Base-by-base conservation (phyloP, 2,888 invertebrate species). In the Callyntrura sp. region DNA sequence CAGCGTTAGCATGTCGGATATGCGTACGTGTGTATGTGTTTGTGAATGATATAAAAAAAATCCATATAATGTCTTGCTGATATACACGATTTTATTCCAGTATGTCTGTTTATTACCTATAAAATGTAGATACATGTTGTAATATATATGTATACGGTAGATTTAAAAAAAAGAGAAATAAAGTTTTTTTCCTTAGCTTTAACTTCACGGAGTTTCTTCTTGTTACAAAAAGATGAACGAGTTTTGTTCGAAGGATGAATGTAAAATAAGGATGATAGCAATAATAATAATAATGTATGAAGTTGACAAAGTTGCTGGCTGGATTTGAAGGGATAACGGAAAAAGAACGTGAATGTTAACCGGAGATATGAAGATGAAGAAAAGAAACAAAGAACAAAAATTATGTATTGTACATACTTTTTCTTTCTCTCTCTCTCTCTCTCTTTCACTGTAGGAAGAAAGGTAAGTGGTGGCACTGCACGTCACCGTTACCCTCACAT, bases 211-310 rank as follows among this genome's bases (percentile, higher is more conserved):
- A 81, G 20, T 62, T 45, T 57, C 35, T 35, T 51, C 48, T 25
- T 28, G n/a, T 35, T 14, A 70, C 48, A n/a, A 48, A 57, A 84
- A 84, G 84, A 84, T 84, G 84, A 84, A 84, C 65, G 84, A 73
- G 84, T 84, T 84, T 84, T 73, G 55, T 84, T 84, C 84, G 70
- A 55, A 84, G 84, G 57, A 84, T 84, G 84, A 73, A 84, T 70
- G 70, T 70, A 57, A 70, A 73, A 73, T 82, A 82, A 65, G 82
- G 65, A 65, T 65, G 17, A 65, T 62, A 12, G 65, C 62, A 65
- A 65, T 82, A 62, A 82, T 82, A 62, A 81, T 62, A 65, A 48
- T 76, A 68, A 68, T 60, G 35, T 82, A 82, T 82, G 82, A 82
- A 82, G 65, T 82, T 82, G 62, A 65, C 82, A 82, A 65, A 65